Evolutionary conservation across 2,113 vertebrate genomes (phyloP).

Genomic region (Oreochromis spilurus): DNA sequence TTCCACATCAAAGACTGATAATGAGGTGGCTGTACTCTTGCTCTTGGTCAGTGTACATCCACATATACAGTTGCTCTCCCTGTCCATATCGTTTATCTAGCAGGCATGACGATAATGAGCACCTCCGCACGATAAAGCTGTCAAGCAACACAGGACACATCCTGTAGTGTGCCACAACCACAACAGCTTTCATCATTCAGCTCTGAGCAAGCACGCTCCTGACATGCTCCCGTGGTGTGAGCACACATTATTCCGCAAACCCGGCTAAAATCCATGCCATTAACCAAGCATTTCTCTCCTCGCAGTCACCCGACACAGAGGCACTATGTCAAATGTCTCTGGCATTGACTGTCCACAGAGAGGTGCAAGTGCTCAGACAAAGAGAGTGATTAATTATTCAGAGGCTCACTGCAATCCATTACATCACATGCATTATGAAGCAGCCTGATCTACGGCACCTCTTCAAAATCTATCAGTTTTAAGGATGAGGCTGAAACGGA

Average conservation of each 20-base stretch:
- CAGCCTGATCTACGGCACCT: constrained; percentile 47
- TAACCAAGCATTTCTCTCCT: constrained; percentile 1
- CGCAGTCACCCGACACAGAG: not conserved
- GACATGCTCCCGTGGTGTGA: not conserved
- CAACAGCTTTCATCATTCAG: constrained; percentile 22
- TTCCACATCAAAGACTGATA: not conserved
- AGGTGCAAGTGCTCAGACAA: constrained; percentile 69
- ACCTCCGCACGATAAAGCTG: not conserved
- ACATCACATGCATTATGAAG: constrained; percentile 78
- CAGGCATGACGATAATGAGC: constrained; percentile 9
- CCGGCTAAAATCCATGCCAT: constrained; percentile 28
- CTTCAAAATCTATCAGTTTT: constrained; percentile 46
- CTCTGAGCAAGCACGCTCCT: not conserved
- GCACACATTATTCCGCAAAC: constrained; percentile 34
- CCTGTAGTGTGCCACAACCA: not conserved
- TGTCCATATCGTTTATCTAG: not conserved
- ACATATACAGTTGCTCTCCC: not conserved
- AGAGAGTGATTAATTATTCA: constrained; percentile 77
- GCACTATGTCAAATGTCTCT: constrained; percentile 31
- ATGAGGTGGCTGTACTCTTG: not conserved
- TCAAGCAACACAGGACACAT: not conserved
- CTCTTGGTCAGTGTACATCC: not conserved
- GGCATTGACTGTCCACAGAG: constrained; percentile 49
- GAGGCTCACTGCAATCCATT: constrained; percentile 70
- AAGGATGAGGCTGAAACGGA: constrained; percentile 15